These are phyloP conservation scores for Labeo rohita DNA, from an alignment of 2,113 vertebrate species.

Conservation along the genomic window DNA sequence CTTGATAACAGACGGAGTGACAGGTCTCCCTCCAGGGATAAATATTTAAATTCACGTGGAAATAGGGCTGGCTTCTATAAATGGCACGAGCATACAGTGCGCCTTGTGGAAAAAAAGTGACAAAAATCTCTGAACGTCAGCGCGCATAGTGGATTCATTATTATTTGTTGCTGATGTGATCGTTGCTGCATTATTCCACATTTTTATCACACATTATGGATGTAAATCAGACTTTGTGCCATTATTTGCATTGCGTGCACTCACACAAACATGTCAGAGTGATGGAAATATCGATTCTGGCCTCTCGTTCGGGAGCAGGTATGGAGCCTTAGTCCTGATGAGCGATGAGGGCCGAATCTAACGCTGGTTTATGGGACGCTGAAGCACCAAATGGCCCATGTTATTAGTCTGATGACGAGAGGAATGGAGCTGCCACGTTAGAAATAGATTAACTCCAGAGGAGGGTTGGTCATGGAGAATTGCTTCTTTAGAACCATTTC, in stretches of 20 bases:
- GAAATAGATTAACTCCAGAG: constrained; percentile 46
- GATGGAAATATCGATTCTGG: constrained; percentile 30
- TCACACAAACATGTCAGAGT: constrained; percentile 29
- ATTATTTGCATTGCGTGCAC: constrained; percentile 11
- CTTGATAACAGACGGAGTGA: constrained; percentile 21
- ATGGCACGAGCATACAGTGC: constrained; percentile 20
- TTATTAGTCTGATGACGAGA: constrained; percentile 68
- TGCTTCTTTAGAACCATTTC: background rate
- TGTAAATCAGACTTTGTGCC: constrained; percentile 13
- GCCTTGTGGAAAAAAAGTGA: constrained; percentile 2
- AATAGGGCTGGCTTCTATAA: constrained; percentile 41
- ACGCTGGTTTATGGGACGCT: constrained; percentile 59
- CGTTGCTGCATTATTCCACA: constrained; percentile 4
- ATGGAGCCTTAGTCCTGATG: constrained; percentile 43
- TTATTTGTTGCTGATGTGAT: constrained; percentile 33
- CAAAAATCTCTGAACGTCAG: constrained; percentile 6
- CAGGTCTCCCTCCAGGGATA: constrained; percentile 35
- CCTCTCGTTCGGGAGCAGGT: constrained; percentile 13
- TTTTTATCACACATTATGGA: constrained; percentile 29
- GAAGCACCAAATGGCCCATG: constrained; percentile 56
- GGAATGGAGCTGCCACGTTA: constrained; percentile 49
- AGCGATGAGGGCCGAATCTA: constrained; percentile 42
- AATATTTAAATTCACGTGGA: constrained; percentile 34
- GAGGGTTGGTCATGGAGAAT: background rate
- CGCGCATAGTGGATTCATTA: background rate